These are phyloP conservation scores for Agraylea sexmaculata DNA, from an alignment of 1,140 invertebrate species.

Conservation along the genomic window DNA sequence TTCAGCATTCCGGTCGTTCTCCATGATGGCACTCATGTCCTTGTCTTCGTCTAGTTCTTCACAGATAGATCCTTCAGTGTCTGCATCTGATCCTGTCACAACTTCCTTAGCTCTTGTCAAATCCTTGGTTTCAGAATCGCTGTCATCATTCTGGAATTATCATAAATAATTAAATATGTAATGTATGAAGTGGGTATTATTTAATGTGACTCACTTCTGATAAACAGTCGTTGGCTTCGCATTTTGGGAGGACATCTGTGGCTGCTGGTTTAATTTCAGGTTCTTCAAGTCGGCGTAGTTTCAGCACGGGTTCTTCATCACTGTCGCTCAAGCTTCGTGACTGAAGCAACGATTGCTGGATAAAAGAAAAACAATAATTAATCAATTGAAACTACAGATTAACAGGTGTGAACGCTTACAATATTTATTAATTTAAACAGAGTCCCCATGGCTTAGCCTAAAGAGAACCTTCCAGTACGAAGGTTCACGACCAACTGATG, in stretches of 20 bases:
- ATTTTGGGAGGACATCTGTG: slow-evolving; percentile 6
- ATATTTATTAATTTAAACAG: too few species aligned
- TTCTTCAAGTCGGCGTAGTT: slow-evolving; percentile 47
- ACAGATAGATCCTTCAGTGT: slow-evolving; percentile 19
- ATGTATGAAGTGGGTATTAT: neutral
- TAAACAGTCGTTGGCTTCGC: slow-evolving; percentile 1
- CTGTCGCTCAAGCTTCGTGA: slow-evolving; percentile 46
- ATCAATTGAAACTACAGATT: too few species aligned
- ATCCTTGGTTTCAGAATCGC: slow-evolving; percentile 9
- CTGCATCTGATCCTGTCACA: slow-evolving; percentile 19
- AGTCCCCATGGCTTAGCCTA: too few species aligned
- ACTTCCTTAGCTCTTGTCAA: slow-evolving; percentile 12
- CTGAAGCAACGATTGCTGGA: too few species aligned
- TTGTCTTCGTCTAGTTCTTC: slow-evolving; percentile 14
- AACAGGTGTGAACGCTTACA: too few species aligned
- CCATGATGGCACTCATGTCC: slow-evolving; percentile 20
- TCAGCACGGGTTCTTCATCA: slow-evolving; percentile 57
- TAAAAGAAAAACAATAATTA: too few species aligned
- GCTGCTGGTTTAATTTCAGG: slow-evolving; percentile 14
- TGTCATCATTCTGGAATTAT: slow-evolving; percentile 11
- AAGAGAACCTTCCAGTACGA: too few species aligned
- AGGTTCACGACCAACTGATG: too few species aligned
- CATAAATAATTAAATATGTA: neutral
- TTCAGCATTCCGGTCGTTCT: neutral
- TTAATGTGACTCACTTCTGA: neutral